Percentiles rank a stretch among this genome's conserved stretches.
These are phyloP conservation scores for Octodon degus DNA, from an alignment of 2,113 vertebrate species.

Conservation along the genomic window DNA sequence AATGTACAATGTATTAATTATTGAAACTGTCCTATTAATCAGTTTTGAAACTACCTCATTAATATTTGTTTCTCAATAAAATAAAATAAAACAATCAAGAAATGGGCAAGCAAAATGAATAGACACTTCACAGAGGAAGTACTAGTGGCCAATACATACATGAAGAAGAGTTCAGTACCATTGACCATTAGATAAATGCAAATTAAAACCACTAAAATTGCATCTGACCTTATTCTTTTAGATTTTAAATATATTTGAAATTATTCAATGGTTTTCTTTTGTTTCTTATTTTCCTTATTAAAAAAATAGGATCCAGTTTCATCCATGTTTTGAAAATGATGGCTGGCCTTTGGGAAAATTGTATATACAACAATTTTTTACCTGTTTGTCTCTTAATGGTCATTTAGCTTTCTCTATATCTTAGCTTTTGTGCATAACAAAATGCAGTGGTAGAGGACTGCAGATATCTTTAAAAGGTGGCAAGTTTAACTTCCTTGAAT, in stretches of 20 bases:
- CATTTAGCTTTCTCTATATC: background rate
- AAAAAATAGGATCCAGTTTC: background rate
- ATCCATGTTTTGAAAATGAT: background rate
- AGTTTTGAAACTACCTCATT: too few relatives aligned
- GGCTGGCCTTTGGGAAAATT: background rate
- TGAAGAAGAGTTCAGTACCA: background rate
- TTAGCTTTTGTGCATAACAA: background rate
- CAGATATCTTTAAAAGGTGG: background rate
- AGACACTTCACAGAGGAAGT: background rate
- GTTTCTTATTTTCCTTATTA: background rate
- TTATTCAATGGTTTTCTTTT: background rate
- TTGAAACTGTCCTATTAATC: too few relatives aligned
- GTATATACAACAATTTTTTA: background rate
- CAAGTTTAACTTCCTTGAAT: background rate
- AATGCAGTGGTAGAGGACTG: background rate
- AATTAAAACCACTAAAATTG: background rate
- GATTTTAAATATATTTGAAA: background rate
- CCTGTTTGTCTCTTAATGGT: background rate
- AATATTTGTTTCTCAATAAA: too few relatives aligned
- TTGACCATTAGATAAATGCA: background rate
- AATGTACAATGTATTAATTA: too few relatives aligned
- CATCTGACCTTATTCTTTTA: background rate
- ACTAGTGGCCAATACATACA: background rate
- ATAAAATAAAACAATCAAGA: background rate
- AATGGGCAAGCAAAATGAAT: background rate